phyloP scores from a whole-genome alignment of 2,797 vertebrate species.

The Perdix hodgsoniae region DNA sequence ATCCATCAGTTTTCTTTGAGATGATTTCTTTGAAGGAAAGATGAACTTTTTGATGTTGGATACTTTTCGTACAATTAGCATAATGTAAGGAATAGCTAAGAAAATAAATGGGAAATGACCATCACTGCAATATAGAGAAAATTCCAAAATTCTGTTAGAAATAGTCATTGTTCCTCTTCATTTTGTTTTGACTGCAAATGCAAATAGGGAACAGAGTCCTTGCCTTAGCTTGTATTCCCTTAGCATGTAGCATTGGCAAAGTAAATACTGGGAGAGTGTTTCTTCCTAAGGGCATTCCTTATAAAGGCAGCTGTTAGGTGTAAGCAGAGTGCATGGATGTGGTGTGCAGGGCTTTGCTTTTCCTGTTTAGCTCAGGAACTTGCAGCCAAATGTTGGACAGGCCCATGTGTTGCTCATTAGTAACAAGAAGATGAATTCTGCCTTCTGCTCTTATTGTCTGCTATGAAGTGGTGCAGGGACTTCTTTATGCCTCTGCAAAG shows the following conservation, averaged over 20 bases:
- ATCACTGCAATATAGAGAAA: background rate
- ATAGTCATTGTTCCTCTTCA: background rate
- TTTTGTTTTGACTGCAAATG: background rate
- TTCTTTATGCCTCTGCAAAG: background rate
- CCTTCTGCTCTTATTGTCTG: background rate
- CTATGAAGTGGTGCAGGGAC: background rate
- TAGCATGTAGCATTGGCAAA: background rate
- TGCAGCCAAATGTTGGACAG: background rate
- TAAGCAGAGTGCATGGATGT: background rate
- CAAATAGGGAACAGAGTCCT: background rate
- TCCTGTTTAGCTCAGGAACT: background rate
- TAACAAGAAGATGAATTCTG: background rate
- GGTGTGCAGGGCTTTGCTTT: background rate
- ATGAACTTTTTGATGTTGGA: background rate
- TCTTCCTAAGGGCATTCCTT: background rate
- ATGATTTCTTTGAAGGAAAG: background rate
- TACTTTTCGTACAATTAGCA: background rate
- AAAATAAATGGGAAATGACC: background rate
- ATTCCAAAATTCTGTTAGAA: background rate
- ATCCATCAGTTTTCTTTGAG: background rate
- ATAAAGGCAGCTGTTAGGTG: background rate
- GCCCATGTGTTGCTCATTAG: background rate
- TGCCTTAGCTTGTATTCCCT: too few species aligned
- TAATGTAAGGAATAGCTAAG: background rate
- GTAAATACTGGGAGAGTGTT: background rate